These are phyloP conservation scores for Antennarius maculatus DNA, from an alignment of 2,797 vertebrate genomes.

Conservation along the genomic window DNA sequence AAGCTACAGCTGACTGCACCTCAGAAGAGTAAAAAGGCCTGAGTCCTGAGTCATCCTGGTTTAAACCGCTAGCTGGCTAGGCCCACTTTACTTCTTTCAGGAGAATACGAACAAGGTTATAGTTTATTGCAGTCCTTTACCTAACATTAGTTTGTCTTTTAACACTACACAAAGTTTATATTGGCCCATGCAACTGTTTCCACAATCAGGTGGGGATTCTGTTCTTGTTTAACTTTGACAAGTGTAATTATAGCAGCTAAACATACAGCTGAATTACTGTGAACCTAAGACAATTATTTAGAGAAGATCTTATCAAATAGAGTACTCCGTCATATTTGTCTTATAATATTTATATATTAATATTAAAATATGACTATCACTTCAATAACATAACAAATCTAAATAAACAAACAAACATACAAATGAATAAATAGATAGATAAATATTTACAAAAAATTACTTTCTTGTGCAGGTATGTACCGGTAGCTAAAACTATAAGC, in stretches of 20 bases:
- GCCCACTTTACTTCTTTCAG: too few species aligned
- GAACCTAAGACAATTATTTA: background rate
- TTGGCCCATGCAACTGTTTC: background rate
- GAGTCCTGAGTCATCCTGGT: too few species aligned
- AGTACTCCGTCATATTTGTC: background rate
- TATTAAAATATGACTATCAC: too few species aligned
- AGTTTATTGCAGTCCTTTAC: background rate
- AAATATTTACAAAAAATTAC: background rate
- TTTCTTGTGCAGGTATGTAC: background rate
- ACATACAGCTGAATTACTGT: too few species aligned
- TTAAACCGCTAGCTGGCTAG: too few species aligned
- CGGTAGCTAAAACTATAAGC: background rate
- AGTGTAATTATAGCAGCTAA: background rate
- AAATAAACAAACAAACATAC: background rate
- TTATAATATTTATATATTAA: too few species aligned
- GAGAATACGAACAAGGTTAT: too few species aligned
- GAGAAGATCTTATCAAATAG: background rate
- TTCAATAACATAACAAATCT: background rate
- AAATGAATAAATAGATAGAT: background rate
- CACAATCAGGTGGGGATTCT: background rate
- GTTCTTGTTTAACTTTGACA: background rate
- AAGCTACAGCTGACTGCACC: background rate
- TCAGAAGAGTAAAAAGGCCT: background rate
- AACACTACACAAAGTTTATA: background rate
- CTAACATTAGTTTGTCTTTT: conserved; percentile 7